These are phyloP conservation scores for Stylophora pistillata DNA, from an alignment of 64 coral and sea anemone genomes.

Conservation along the genomic window DNA sequence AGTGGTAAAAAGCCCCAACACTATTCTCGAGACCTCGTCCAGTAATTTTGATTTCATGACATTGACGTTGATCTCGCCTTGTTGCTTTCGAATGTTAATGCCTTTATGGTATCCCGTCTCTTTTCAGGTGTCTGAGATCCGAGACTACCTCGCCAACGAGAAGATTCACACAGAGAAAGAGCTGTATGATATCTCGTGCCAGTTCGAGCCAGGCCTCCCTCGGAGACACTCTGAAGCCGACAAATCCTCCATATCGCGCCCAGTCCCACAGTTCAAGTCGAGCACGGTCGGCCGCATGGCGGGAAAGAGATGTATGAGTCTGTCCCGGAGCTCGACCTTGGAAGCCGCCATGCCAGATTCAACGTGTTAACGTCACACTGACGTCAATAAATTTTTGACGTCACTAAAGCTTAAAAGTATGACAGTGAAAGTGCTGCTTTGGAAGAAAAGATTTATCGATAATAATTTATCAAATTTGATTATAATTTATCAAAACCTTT, in stretches of 20 bases:
- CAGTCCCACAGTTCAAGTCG: constrained; percentile 70
- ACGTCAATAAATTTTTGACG: background rate
- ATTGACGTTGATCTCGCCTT: too few relatives aligned
- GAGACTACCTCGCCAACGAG: constrained; percentile 78
- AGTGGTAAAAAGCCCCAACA: too few relatives aligned
- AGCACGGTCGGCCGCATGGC: constrained; percentile 48
- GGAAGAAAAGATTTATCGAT: background rate
- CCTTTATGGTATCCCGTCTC: too few relatives aligned
- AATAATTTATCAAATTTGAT: background rate
- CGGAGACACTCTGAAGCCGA: constrained; percentile 79
- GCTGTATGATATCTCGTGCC: constrained; percentile 84
- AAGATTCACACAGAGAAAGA: constrained; percentile 84
- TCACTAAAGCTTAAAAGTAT: background rate
- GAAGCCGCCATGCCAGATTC: constrained; percentile 11
- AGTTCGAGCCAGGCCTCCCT: constrained; percentile 76
- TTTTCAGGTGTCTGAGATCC: constrained; percentile 75
- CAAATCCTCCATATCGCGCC: constrained; percentile 34
- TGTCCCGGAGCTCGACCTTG: constrained; percentile 24
- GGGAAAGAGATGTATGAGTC: constrained; percentile 39
- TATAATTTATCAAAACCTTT: too few relatives aligned
- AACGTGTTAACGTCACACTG: constrained; percentile 12
- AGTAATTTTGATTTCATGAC: too few relatives aligned
- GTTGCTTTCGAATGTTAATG: too few relatives aligned
- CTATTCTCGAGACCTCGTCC: too few relatives aligned
- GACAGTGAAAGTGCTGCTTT: background rate